Conservation (phyloP, 23 tunicate species). For the Halocynthia aurantium region DNA sequence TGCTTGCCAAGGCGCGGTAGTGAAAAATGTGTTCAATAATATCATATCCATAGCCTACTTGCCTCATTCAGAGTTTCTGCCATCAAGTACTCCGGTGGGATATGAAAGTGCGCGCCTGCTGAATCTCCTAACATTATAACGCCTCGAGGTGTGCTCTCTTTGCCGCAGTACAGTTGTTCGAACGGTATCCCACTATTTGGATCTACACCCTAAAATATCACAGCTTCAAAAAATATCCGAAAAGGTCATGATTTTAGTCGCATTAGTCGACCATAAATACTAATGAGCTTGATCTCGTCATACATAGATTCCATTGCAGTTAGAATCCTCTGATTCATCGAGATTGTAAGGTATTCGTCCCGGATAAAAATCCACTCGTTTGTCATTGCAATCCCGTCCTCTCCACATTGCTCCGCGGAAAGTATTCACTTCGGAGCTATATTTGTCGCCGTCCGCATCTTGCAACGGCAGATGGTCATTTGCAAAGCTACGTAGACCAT, state of each 20-base stretch:
- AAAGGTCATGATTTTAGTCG: no score
- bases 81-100: constrained; percentile 69
- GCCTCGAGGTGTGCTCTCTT: constrained; percentile 23
- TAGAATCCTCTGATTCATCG: constrained; percentile 58
- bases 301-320: constrained; percentile 94
- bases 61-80: constrained; percentile 52
- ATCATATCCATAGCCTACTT: neutral
- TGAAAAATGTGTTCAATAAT: no score
- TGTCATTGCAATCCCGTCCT: constrained; percentile 81
- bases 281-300: neutral
- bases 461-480: constrained; percentile 67
- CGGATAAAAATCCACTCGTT: constrained; percentile 51
- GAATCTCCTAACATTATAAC: constrained; percentile 81
- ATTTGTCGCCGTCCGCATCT: constrained; percentile 73
- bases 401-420: constrained; percentile 87
- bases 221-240: no score
- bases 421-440: constrained; percentile 31
- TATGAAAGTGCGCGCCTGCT: constrained; percentile 84
- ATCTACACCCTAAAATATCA: constrained; percentile 33
- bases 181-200: constrained; percentile 31
- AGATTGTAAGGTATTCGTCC: constrained; percentile 69
- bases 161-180: constrained; percentile 67
- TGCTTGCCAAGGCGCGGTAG: no score
- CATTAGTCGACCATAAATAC: neutral
- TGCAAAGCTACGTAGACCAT: constrained; percentile 21